A percentile compares a stretch with the other conserved stretches of the same genome.
These are phyloP conservation scores for Dynastes hyllus DNA, from an alignment of 2,888 invertebrate genomes.

Conservation along the genomic window DNA sequence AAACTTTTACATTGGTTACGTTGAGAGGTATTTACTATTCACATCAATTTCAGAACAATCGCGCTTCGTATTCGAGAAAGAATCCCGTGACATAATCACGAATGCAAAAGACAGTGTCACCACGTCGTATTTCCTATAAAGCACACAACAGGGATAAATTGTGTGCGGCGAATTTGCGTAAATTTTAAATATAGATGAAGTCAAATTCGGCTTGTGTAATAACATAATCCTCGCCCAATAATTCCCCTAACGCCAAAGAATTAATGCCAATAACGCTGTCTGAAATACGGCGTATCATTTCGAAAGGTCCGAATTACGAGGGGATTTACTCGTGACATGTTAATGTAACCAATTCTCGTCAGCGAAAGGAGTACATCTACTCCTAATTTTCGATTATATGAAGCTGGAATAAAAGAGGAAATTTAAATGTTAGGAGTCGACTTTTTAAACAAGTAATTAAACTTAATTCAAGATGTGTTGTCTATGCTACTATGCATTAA, in stretches of 20 bases:
- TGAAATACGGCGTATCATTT: constrained; percentile 28
- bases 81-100: constrained; percentile 46
- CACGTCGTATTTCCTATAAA: constrained; percentile 43
- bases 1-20: constrained; percentile 26
- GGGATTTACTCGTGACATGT: constrained; percentile 29
- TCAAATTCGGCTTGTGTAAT: constrained; percentile 64
- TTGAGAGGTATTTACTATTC: constrained; percentile 12
- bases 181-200: constrained; percentile 66
- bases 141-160: constrained; percentile 52
- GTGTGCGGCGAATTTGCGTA: constrained; percentile 57
- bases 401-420: too few relatives aligned
- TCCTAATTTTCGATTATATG: neutral
- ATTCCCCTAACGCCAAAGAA: constrained; percentile 66
- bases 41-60: constrained; percentile 40
- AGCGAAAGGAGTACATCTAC: neutral
- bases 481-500: too few relatives aligned
- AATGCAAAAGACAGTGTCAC: constrained; percentile 50
- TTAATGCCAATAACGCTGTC: constrained; percentile 61
- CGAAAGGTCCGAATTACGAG: constrained; percentile 15
- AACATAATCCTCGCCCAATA: constrained; percentile 67
- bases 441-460: too few relatives aligned
- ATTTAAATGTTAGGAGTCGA: too few relatives aligned
- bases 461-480: too few relatives aligned
- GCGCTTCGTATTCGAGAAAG: constrained; percentile 24
- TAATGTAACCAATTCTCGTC: constrained; percentile 18